Conservation (phyloP, 2,797 vertebrate genomes). For the Novumbra hubbsi region DNA sequence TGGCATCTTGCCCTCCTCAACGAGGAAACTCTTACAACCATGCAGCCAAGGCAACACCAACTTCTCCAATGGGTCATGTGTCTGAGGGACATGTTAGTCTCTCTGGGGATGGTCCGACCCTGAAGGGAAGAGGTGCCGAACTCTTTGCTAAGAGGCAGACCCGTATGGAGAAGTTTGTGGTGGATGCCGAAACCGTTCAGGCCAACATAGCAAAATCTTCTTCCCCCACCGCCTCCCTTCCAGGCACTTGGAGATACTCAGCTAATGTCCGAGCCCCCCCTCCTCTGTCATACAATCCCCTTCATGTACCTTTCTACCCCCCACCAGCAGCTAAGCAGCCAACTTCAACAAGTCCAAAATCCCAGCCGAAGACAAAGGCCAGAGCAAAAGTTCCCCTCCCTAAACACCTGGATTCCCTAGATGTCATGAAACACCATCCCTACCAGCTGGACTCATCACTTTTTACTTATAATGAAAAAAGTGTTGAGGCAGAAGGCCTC, state of each 20-base stretch:
- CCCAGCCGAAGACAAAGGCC: slow-evolving; percentile 71
- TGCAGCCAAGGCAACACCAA: slow-evolving; percentile 65
- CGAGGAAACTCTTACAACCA: slow-evolving; percentile 44
- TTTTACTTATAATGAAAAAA: slow-evolving; percentile 85
- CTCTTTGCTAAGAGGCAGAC: slow-evolving; percentile 92
- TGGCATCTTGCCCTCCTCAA: slow-evolving; percentile 64
- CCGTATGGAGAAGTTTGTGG: slow-evolving; percentile 93
- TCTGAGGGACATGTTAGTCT: neutral
- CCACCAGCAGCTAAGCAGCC: slow-evolving; percentile 80
- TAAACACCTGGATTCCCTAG: slow-evolving; percentile 86
- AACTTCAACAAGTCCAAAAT: slow-evolving; percentile 65
- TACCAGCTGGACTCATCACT: slow-evolving; percentile 90
- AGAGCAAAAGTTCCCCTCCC: slow-evolving; percentile 77
- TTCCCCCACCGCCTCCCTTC: slow-evolving; percentile 89
- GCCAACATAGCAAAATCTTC: slow-evolving; percentile 76
- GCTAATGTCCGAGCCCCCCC: slow-evolving; percentile 91
- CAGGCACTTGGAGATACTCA: slow-evolving; percentile 92
- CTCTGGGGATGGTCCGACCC: slow-evolving; percentile 44
- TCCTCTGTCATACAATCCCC: slow-evolving; percentile 90
- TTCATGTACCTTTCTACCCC: slow-evolving; percentile 87
- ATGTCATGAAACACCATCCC: slow-evolving; percentile 96
- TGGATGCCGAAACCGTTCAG: slow-evolving; percentile 86
- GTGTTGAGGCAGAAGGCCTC: slow-evolving; percentile 65
- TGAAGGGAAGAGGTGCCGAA: slow-evolving; percentile 88
- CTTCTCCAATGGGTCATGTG: slow-evolving; percentile 56